Percentiles rank a stretch among this genome's conserved stretches.
phyloP scores from a whole-genome alignment of 2,113 vertebrate species.

The Promerops cafer region DNA sequence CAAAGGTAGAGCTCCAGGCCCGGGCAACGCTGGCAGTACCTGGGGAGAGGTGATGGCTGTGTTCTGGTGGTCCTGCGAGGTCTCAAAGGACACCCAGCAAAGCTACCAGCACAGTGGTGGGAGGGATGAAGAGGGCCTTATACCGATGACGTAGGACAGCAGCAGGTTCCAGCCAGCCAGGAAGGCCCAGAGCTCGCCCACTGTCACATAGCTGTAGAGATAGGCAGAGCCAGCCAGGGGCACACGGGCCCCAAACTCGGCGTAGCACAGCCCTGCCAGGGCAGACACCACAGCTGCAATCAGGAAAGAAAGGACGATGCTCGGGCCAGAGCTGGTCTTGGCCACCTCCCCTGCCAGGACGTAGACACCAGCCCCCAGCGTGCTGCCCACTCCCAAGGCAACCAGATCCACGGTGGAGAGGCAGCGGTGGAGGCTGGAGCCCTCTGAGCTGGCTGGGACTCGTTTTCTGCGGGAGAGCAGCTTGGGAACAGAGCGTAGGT shows the following conservation, averaged over 20 bases:
- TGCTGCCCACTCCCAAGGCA: slow-evolving; percentile 84
- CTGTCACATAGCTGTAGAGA: slow-evolving; percentile 84
- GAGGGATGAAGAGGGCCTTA: background rate
- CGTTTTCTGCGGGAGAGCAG: slow-evolving; percentile 75
- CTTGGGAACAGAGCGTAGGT: slow-evolving; percentile 31
- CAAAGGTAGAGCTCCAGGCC: slow-evolving; percentile 85
- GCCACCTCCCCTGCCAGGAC: slow-evolving; percentile 86
- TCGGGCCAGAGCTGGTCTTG: slow-evolving; percentile 74
- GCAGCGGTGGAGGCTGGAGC: slow-evolving; percentile 76
- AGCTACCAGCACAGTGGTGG: background rate
- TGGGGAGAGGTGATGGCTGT: slow-evolving; percentile 14
- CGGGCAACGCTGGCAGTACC: slow-evolving; percentile 83
- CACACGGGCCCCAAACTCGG: slow-evolving; percentile 79
- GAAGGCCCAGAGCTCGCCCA: slow-evolving; percentile 85
- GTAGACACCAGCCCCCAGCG: slow-evolving; percentile 83
- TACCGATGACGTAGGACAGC: slow-evolving; percentile 84
- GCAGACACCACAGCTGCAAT: slow-evolving; percentile 80
- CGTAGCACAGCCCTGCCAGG: slow-evolving; percentile 82
- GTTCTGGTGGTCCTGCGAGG: background rate
- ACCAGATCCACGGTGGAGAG: slow-evolving; percentile 78
- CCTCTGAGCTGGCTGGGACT: slow-evolving; percentile 26
- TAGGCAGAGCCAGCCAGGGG: slow-evolving; percentile 85
- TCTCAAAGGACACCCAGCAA: background rate
- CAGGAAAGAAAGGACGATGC: slow-evolving; percentile 83
- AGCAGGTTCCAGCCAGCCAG: slow-evolving; percentile 85